Conservation (phyloP, 2,888 invertebrate genomes). For the Acronicta psi region DNA sequence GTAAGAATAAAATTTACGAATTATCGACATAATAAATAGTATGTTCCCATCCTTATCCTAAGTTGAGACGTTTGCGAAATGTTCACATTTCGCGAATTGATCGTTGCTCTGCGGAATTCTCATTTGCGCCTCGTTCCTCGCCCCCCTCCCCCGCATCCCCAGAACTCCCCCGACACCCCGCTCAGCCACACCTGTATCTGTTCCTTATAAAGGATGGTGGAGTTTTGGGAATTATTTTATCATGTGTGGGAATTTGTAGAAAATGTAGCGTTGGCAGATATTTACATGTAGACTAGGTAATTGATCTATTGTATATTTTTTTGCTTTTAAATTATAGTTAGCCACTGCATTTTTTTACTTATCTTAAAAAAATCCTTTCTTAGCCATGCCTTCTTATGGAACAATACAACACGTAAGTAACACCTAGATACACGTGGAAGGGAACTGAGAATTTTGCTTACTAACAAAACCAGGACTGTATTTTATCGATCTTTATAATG, state of each 20-base stretch:
- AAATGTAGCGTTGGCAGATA: neutral
- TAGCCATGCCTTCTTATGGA: no score
- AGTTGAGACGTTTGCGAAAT: conserved; percentile 89
- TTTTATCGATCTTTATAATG: no score
- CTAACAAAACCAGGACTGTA: no score
- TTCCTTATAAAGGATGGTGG: conserved; percentile 45
- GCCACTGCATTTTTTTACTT: no score
- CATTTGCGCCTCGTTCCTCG: conserved; percentile 74
- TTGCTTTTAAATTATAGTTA: no score
- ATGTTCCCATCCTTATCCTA: conserved; percentile 61
- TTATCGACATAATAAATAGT: conserved; percentile 18
- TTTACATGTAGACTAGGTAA: no score
- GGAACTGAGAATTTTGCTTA: no score
- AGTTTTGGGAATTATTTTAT: conserved; percentile 5
- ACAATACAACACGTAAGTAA: no score
- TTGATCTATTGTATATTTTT: no score
- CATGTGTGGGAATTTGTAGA: conserved; percentile 4
- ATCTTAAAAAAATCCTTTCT: no score
- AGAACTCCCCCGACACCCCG: conserved; percentile 22
- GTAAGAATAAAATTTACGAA: neutral
- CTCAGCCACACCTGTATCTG: conserved; percentile 65
- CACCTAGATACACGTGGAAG: no score
- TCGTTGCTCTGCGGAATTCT: conserved; percentile 86
- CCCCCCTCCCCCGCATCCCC: conserved; percentile 19
- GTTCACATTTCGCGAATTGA: conserved; percentile 88